Base-by-base conservation (phyloP, 64 coral and sea anemone genomes). In the Porites australiensis region DNA sequence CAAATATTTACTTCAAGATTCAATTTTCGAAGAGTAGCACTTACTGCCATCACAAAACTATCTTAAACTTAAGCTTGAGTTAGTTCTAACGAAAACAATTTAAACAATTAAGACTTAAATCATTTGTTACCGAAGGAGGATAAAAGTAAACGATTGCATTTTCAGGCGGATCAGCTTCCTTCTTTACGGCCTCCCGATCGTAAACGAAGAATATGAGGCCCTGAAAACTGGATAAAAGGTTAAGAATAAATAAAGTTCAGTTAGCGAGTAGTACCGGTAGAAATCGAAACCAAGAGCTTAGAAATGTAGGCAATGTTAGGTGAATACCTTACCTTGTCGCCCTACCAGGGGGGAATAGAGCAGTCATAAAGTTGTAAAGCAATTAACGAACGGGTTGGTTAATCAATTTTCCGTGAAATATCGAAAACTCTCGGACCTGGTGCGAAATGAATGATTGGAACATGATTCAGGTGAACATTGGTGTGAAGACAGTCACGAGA, bases 61-160 rank as follows among this genome's bases (percentile, higher is more conserved):
- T 37, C 27, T 37, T 37, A 37, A 37, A 37, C 27, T 37, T 37
- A 37, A 37, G 27, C 12, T 7, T 57, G 1, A 57, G 7, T 57
- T 12, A 5, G 54, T 57, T 57, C 5, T 57, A 57, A 57, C 12
- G 54, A 57, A 57, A 57, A 57, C 54, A 57, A 57, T 4, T 57
- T 12, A 12, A 57, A 57, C 7, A 37, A 37, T 37, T 37, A 37
- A 1, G 27, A 37, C 11, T 12, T 80, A 10, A 80, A 66, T 12
- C 61, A 81, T 93, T 37, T 57, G 7, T 9, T 82, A 99, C 98
- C 73, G 94, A 96, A 16, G 88, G 85, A 59, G 98, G 98, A 58
- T 99, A 99, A 49, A 99, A 99, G 62, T 96, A 99, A 2, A 99
- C 77, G 62, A 99, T 99, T 2, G 98, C 98, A 99, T 96, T 74